A percentile compares a stretch with the other conserved stretches of the same genome.
phyloP scores from a whole-genome alignment of 2,797 vertebrate species.

The Thripadectes ignobilis region DNA sequence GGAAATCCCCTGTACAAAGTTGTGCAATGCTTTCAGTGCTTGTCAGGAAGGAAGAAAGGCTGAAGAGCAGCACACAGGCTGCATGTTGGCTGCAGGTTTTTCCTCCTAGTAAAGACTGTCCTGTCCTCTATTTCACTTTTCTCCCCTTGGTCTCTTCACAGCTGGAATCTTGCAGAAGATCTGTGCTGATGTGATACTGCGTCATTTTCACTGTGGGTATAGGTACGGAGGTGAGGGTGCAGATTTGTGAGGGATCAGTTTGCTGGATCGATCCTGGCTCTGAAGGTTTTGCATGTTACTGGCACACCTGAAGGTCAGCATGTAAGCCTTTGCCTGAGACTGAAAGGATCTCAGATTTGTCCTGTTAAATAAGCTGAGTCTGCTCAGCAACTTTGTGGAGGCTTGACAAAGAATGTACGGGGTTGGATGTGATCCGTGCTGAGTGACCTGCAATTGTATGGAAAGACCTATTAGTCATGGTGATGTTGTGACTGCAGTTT shows the following conservation, averaged over 20 bases:
- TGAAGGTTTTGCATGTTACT: background rate
- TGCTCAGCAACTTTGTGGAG: background rate
- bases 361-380: background rate
- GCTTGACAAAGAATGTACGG: background rate
- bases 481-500: background rate
- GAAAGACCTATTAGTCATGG: accelerated
- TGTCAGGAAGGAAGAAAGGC: background rate
- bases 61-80: background rate
- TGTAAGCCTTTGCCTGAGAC: background rate
- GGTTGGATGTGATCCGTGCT: background rate
- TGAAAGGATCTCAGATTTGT: background rate
- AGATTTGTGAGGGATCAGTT: background rate
- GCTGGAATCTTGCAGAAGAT: background rate
- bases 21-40: background rate
- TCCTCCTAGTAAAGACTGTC: background rate
- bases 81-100: accelerated
- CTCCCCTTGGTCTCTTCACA: background rate
- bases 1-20: background rate
- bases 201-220: background rate
- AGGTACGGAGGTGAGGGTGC: background rate
- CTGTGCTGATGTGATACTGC: accelerated
- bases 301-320: accelerated
- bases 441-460: background rate
- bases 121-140: background rate
- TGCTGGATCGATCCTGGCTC: background rate